Percentiles rank a stretch among this genome's conserved stretches.
Conservation (phyloP, 1,140 invertebrate genomes). For the Dinoponera quadriceps region DNA sequence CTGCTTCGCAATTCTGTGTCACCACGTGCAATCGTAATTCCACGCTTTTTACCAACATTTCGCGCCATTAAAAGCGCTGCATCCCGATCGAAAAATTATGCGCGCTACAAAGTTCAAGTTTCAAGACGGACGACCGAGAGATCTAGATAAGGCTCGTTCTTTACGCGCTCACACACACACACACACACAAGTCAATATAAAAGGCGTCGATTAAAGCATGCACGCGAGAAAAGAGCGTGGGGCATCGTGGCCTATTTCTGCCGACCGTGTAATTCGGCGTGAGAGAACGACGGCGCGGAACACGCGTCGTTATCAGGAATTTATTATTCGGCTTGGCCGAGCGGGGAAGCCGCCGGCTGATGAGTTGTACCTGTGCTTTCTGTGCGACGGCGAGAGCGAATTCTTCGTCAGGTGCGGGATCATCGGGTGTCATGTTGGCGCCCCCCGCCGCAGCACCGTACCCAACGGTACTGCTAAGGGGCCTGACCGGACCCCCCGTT, state of each 20-base stretch:
- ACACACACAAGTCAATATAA: background rate
- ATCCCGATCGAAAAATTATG: background rate
- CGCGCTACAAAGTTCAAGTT: background rate
- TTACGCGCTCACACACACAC: background rate
- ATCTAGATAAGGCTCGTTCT: background rate
- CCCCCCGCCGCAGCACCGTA: slow-evolving; percentile 61
- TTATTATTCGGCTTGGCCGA: slow-evolving; percentile 32
- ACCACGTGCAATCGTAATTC: slow-evolving; percentile 6
- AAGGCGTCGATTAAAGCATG: background rate
- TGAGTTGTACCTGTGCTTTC: slow-evolving; percentile 74
- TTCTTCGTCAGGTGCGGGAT: slow-evolving; percentile 77
- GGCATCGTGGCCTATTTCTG: slow-evolving; percentile 31
- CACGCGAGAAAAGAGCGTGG: background rate
- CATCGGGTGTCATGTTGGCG: slow-evolving; percentile 77
- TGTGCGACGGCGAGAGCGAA: slow-evolving; percentile 74
- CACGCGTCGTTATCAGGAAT: slow-evolving; percentile 27
- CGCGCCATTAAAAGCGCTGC: background rate
- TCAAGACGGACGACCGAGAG: background rate
- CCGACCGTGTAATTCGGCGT: background rate
- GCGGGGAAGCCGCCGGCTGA: background rate
- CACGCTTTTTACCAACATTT: background rate
- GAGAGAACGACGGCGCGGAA: background rate
- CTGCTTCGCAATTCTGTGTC: background rate
- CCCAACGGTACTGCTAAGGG: slow-evolving; percentile 57
- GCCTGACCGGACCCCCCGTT: slow-evolving; percentile 59